Base-by-base conservation (phyloP, 64 coral and sea anemone species). In the Platygyra sinensis region DNA sequence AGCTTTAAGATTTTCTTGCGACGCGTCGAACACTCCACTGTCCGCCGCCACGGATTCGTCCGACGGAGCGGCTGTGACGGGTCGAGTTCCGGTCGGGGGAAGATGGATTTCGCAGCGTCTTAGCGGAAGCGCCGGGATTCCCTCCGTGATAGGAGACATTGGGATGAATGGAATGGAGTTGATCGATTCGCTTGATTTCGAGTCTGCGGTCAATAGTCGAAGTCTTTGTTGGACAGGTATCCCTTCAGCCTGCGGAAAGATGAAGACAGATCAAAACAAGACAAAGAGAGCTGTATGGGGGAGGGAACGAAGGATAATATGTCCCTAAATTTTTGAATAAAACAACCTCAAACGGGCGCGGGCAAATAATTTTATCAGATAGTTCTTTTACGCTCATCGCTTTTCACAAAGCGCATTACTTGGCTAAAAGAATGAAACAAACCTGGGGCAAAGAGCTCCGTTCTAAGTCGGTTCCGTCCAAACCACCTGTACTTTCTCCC, bases 31-130 rank as follows among this genome's bases (percentile, higher is more conserved):
- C 25, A 98, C 96, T 36, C 96, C 96, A 73, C 96, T 98, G 33
- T 98, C 96, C n/a, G 96, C 96, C 24, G 96, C 96, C 49, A 98
- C 96, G 22, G 93, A 95, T 91, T 98, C 96, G 59, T 98, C 91
- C n/a, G 96, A 98, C 1, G 90, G 94, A 16, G 96, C 96, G n/a
- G 96, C 96, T 10, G 94, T 95, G 1, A 98, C 96, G 19, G 93
- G 90, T 46, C 90, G 57, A 0, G 79, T 89, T 9, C 65, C 89
- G 9, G 88, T 87, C 30, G 82, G 86, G 52, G 92, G 92, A 77
- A 92, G 73, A 17, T 33, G 78, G 31, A 67, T 74, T n/a, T 93
- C 94, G 71, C 78, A 73, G 65, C 90, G 87, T 52, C 90, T 38
- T 49, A 89, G 72, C 72, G 89, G 79, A 24, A 86, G 89, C 52